Percentiles rank a stretch among this genome's conserved stretches.
phyloP scores from a whole-genome alignment of 1,140 invertebrate genomes.

The Drosophila burlai region DNA sequence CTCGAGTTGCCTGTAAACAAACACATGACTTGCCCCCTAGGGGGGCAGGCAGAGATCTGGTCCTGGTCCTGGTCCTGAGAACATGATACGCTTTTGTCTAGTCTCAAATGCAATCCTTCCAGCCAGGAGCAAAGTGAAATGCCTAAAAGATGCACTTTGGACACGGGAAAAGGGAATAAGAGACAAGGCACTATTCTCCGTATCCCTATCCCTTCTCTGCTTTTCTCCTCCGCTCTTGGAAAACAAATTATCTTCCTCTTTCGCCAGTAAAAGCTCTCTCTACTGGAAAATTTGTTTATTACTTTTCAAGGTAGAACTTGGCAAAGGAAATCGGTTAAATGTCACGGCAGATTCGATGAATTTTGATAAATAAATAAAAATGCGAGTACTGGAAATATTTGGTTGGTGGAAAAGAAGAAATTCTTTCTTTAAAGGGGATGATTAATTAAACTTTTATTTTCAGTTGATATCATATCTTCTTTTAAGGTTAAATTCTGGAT shows the following conservation, averaged over 20 bases:
- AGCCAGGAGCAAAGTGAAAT: conserved; percentile 20
- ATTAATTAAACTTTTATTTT: background rate
- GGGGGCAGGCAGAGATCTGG: background rate
- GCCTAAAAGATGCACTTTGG: conserved; percentile 44
- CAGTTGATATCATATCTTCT: background rate
- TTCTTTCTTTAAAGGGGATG: background rate
- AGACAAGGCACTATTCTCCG: background rate
- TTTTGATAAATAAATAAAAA: conserved; percentile 8
- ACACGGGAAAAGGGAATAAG: conserved; percentile 2
- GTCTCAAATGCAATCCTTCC: conserved; percentile 36
- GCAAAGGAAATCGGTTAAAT: background rate
- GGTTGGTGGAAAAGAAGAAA: too few species aligned
- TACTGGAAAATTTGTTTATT: conserved; percentile 26
- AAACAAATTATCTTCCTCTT: conserved; percentile 31
- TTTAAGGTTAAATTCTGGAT: background rate
- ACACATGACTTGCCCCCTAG: conserved; percentile 47
- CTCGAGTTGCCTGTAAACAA: conserved; percentile 78
- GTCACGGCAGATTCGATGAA: conserved; percentile 1
- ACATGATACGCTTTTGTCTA: conserved; percentile 78
- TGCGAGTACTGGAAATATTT: background rate
- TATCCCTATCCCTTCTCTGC: too few species aligned
- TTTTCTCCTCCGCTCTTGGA: background rate
- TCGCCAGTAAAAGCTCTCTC: background rate
- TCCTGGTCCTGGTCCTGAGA: conserved; percentile 23
- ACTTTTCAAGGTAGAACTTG: conserved; percentile 8